A percentile compares a stretch with the other conserved stretches of the same genome.
Conservation (phyloP, 2,113 vertebrate species). For the Triplophysa rosa region DNA sequence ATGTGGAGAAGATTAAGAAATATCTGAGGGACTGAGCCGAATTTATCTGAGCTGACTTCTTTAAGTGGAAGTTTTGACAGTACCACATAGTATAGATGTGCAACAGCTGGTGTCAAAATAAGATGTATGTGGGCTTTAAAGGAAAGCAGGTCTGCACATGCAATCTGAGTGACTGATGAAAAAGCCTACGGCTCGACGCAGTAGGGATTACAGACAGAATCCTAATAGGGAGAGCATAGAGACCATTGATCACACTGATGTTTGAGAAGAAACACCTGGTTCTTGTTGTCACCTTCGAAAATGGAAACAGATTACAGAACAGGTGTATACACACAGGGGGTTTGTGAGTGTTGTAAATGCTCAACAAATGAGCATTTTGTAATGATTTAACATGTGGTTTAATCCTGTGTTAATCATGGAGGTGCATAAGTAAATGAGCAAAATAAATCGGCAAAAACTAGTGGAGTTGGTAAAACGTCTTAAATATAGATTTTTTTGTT, state of each 20-base stretch:
- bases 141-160: conserved; percentile 40
- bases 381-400: not conserved
- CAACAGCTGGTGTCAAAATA: conserved; percentile 8
- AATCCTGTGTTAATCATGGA: too few relatives aligned
- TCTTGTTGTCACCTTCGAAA: conserved; percentile 3
- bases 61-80: conserved; percentile 25
- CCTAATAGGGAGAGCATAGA: conserved; percentile 19
- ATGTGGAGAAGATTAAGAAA: conserved; percentile 22
- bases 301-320: not conserved
- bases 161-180: conserved; percentile 43
- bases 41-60: conserved; percentile 9
- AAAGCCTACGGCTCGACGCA: conserved; percentile 27
- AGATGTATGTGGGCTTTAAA: conserved; percentile 32
- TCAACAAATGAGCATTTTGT: not conserved
- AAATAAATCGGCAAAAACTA: too few relatives aligned
- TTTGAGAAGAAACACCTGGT: conserved; percentile 33
- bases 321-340: not conserved
- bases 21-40: not conserved
- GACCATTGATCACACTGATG: conserved; percentile 33
- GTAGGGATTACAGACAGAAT: conserved; percentile 4
- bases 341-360: too few relatives aligned
- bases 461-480: too few relatives aligned
- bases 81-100: not conserved
- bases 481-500: too few relatives aligned
- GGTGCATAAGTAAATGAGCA: too few relatives aligned